Base-by-base conservation (phyloP, 2,888 invertebrate species). In the Automeris io region DNA sequence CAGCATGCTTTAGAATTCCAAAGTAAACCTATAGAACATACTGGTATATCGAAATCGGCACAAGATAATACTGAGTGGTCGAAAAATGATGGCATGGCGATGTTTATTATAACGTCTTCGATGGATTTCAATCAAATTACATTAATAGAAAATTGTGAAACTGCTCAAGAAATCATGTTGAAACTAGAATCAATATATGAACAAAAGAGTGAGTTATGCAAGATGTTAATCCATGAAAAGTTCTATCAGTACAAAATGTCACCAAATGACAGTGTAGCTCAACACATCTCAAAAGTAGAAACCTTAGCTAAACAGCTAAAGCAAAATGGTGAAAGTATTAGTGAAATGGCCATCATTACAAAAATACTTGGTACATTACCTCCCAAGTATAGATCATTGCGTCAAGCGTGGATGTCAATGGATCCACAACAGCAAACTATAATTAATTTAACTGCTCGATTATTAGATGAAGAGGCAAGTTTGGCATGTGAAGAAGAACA, bases 341-440 rank as follows among this genome's bases (percentile, higher is more conserved):
- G 59, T 51, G 52, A 59, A 1, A 55, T 34, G 5, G 56, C 51
- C 1, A 32, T 59, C 0, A 59, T 57, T 0, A 57, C 58, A 7
- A 60, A 60, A 41, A 58, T 57, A 43, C n/a, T 60, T 4, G 38
- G 54, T 8, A 54, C 52, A 3, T 36, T 57, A 22, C 57, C 55
- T 2, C 5, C 26, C 0, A 55, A 49, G 23, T 57, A 54, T 19
- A 39, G 54, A 31, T 42, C 53, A 12, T 26, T 59, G 0, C 41
- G 55, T 1, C 55, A 54, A 39, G 52, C 54, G 1, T 56, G 53
- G 54, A 25, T 59, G 42, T 59, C 51, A 21, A 9, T 57, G 3
- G 52, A 57, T 42, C 26, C 41, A 0, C 13, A 13, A 11, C 9
- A 46, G 13, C 47, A 54, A 31, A 47, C 38, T 8, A 35, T 49